Percentiles rank a stretch among this genome's conserved stretches.
Evolutionary conservation across 2,797 vertebrate species (phyloP).

Genomic region (Premnoplex brunnescens): DNA sequence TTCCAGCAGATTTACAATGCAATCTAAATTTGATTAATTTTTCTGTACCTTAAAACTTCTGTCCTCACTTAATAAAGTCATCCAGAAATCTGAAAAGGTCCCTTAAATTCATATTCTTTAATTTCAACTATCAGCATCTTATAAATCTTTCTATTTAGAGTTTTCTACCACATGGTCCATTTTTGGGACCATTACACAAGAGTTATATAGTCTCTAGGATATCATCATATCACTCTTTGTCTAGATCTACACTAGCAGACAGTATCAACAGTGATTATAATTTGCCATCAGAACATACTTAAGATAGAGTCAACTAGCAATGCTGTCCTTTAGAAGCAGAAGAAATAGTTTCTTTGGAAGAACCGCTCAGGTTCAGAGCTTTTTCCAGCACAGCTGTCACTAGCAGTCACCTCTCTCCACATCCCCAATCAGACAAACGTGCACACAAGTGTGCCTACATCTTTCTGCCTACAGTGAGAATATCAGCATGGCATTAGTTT

Average conservation of each 20-base stretch:
- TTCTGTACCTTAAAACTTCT: neutral
- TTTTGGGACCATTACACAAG: neutral
- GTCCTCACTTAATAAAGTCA: neutral
- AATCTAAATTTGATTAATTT: neutral
- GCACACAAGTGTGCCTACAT: neutral
- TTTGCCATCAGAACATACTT: neutral
- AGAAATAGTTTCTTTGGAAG: neutral
- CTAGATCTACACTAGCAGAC: neutral
- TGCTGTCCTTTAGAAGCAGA: neutral
- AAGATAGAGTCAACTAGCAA: neutral
- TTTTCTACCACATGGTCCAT: neutral
- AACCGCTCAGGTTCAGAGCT: neutral
- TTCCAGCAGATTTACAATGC: neutral
- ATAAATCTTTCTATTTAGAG: neutral
- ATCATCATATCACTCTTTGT: neutral
- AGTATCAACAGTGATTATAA: neutral
- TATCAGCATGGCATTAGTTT: neutral
- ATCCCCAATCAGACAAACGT: neutral
- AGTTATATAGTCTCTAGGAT: neutral
- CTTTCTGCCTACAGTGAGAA: neutral
- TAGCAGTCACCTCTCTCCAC: neutral
- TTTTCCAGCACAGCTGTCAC: neutral
- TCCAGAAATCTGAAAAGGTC: neutral
- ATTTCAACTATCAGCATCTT: neutral
- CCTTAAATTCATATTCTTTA: neutral